Base-by-base conservation (phyloP, 2,797 vertebrate species). In the Acanthurus leucopareius region DNA sequence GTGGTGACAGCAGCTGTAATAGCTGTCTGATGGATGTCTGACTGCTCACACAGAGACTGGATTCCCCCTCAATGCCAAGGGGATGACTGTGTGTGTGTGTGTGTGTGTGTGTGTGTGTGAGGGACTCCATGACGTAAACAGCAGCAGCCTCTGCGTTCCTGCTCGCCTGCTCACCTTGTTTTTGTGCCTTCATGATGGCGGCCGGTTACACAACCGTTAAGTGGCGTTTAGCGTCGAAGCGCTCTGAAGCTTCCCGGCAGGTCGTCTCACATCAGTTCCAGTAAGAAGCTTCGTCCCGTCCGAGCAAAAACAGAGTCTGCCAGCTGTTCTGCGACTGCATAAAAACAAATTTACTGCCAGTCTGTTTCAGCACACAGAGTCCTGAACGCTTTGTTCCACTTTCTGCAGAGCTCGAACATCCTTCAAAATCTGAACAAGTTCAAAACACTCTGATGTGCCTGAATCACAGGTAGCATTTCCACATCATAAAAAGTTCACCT, bases 1-100 rank as follows among this genome's bases (percentile, higher is more conserved):
- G 51, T 40, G 79, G 45, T 66, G 85, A 84, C 69, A 82, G 83
- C 82, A 82, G 88, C 83, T 76, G 73, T 86, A 85, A 87, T 89
- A 80, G 83, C 77, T 82, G 77, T 75, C 62, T 80, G 88, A 88
- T 84, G 58, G 83, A 88, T 85, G 83, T 65, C 16, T 42, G 38
- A 66, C 74, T 58, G 80, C 78, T 84, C 75, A 63, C 73, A 79
- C 80, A 86, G 74, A 75, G 58, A 54, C 69, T 73, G 80, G 84
- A 89, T 71, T 77, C 52, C 56, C 81, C 76, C 80, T 60, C 73
- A 75, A 57, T 88, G 86, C 88, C 89, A 89, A 77, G 32, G 63
- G 73, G 74, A 86, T 90, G 89, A 90, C 89, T 86, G 84, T 59
- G 58, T 47, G 22, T 74, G 62, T 71, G 48, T 52, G 73, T 57